Base-by-base conservation (phyloP, 30 jellyfish, hydroid and myxozoan genomes). In the Turritopsis dohrnii region DNA sequence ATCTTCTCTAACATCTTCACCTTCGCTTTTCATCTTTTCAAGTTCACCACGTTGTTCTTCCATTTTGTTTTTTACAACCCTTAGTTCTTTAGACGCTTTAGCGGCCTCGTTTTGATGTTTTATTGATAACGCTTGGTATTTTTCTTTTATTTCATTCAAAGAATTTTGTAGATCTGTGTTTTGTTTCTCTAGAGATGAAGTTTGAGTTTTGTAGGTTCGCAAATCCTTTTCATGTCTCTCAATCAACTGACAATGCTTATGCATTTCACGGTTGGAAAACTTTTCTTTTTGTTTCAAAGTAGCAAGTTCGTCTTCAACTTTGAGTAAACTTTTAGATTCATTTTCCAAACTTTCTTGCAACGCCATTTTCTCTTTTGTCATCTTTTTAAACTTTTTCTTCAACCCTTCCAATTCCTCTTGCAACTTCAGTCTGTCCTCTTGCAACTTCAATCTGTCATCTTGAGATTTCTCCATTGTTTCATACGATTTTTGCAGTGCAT, bases 11-110 rank as follows among this genome's bases (percentile, higher is more conserved):
- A 27, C 9, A 69, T n/a, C 16, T 69, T 69, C 77, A 1, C 30
- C 30, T 69, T 69, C 77, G 77, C 9, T 69, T 1, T 17, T 69
- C 30, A 69, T n/a, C 77, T 69, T 69, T 69, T 69, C 77, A 69
- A 69, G 28, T 69, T 69, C 77, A 19, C 31, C 19, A n/a, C 30
- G 28, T 17, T 69, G 77, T 23, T n/a, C 77, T 19, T 69, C 77
- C 31, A 69, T 27, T 69, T 19, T 69, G 22, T 69, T 9, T 69
- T 69, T 69, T 27, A 27, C 77, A 23, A 27, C 77, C 30, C 22
- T 23, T 69, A 69, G 77, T 1, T 69, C 77, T 69, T 69, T 69
- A 69, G 77, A n/a, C 16, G 30, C 30, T 69, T 69, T 69, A 7
- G 77, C 19, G 19, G 22, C 30, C 8, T 69, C 77, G 22, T 69